Evolutionary conservation across 1,140 invertebrate genomes (phyloP), one percentile per base, ranked within the genome.

Genomic region (Pogonomyrmex californicus): DNA sequence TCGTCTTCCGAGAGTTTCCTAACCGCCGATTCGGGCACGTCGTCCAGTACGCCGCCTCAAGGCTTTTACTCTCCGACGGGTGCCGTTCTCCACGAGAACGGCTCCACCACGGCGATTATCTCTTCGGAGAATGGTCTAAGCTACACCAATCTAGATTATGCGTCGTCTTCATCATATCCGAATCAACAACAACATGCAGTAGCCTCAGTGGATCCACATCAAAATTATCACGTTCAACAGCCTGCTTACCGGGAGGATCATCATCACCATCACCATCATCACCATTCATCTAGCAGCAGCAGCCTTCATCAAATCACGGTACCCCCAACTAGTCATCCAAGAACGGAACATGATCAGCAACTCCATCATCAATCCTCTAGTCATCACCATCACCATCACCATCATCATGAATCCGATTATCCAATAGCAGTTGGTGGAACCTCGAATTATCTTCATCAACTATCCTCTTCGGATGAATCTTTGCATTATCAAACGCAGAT

Each of bases 111-210:
- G 2, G 95, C 96, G 10, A 98, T 98, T 30, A 98, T 98, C 68
- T 98, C 97, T 89, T 97, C 98, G 0, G 97, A 98, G 89, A 98
- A 98, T 79, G 98, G 98, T 0, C 95, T 98, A 60, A 98, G 98
- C 93, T 99, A 99, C 93, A 99, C 98, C 0, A 99, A 99, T 94
- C 94, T 99, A 91, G 98, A 99, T 95, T 98, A 98, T 89, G 92
- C 93, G 3, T 92, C 91, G 2, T 89, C 96, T 51, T 60, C 95
- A 85, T 81, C 95, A 77, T 85, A 87, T 1, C 79, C 90, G 23
- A 87, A 90, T 9, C 92, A 92, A 1, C 91, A 93, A 23, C 89
- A 86, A n/a, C 92, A 93, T 10, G 1, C 68, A 12, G 68, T 88
- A n/a, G 78, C 85, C 2, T 60, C 91, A 1, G 70, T 90, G 12